Evolutionary conservation across 2,113 vertebrate species (phyloP).

Genomic region (Dryoscopus gambensis): DNA sequence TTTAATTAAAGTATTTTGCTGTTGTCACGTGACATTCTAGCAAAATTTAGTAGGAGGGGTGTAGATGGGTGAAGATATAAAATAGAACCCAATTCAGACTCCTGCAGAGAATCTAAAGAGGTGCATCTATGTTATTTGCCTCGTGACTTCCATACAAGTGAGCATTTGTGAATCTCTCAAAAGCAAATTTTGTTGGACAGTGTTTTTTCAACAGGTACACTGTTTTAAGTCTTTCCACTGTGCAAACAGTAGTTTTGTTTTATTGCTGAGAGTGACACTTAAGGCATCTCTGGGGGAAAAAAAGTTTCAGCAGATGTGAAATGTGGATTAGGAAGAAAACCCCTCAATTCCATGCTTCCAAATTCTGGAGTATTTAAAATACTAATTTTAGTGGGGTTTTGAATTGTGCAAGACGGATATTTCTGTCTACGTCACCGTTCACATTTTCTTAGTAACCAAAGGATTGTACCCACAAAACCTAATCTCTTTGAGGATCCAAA

Average conservation of each 20-base stretch:
- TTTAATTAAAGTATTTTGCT: not conserved
- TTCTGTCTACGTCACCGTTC: not conserved
- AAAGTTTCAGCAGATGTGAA: not conserved
- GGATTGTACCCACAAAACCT: not conserved
- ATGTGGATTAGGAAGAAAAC: not conserved
- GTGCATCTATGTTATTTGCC: not conserved
- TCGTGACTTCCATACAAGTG: not conserved
- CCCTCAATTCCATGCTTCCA: not conserved
- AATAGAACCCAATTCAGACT: not conserved
- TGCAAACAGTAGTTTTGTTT: not conserved
- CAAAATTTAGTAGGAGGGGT: not conserved
- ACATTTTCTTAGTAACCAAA: not conserved
- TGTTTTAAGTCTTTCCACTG: not conserved
- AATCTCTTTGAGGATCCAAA: not conserved
- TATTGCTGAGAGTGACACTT: not conserved
- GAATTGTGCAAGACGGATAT: not conserved
- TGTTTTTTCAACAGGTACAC: conserved; percentile 1
- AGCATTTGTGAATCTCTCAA: not conserved
- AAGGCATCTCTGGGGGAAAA: not conserved
- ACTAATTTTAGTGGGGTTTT: not conserved
- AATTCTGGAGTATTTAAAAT: not conserved
- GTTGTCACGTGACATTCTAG: not conserved
- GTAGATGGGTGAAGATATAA: not conserved
- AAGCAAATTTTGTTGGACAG: not conserved
- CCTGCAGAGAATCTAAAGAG: not conserved